Base-by-base conservation (phyloP, 2,113 vertebrate genomes). In the Macaca mulatta region DNA sequence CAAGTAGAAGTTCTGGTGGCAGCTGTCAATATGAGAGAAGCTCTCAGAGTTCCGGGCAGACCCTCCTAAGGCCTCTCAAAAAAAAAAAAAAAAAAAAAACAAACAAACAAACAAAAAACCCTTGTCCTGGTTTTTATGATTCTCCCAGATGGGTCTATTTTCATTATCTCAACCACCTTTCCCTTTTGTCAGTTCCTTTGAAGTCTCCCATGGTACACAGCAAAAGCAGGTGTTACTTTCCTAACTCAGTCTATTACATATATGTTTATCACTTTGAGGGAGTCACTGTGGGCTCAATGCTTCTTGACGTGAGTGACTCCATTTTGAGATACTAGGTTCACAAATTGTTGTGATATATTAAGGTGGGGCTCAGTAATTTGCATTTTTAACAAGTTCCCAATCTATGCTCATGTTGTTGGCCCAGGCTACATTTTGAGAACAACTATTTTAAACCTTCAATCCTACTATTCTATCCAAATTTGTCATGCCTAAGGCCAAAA, bases 41-140 rank as follows among this genome's bases (percentile, higher is more conserved):
- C 30, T 35, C 32, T 69, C 13, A 35, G 67, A 17, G 67, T 69
- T 69, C 32, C 17, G 32, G 67, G 67, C 32, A 69, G 67, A 69
- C 30, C 1, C 16, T 69, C 16, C 32, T 35, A 18, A 69, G 32
- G 67, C 30, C 16, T 69, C 67, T 69, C 6, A 32, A 32, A 50
- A 50, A 50, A 50, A 50, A 48, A 48, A 1, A 0, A 50, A 50
- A 13, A 48, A 48, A 1, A 2, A 22, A 9, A 18, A 7, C 3
- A 9, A 18, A 7, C 3, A 9, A 18, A 7, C 3, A 9, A 18
- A 7, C 3, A n/a, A n/a, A n/a, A 9, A 18, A 7, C 3, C 14
- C 16, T 35, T 69, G 6, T 69, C 32, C 67, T 69, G 67, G 16
- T 16, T 69, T 67, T 67, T 35, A 35, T 8, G 67, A 69, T 69